A percentile compares a stretch with the other conserved stretches of the same genome.
These are phyloP conservation scores for Ctena decussata DNA, from an alignment of 2,888 invertebrate genomes.

Conservation along the genomic window DNA sequence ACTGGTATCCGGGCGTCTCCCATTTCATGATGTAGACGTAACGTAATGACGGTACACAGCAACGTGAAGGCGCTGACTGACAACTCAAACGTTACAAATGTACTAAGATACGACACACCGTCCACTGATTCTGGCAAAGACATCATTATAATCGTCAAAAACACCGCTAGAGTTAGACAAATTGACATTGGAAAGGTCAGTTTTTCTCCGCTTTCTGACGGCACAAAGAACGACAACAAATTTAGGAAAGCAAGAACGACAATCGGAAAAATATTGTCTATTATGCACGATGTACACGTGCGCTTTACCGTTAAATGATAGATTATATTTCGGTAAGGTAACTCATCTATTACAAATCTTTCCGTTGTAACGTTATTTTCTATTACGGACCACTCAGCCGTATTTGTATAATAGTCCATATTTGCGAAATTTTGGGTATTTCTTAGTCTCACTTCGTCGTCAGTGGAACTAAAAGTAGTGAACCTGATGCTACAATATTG, in stretches of 20 bases:
- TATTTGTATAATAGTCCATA: background rate
- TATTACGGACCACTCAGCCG: slow-evolving; percentile 41
- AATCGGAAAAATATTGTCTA: slow-evolving; percentile 42
- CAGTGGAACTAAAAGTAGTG: slow-evolving; percentile 19
- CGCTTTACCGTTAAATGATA: slow-evolving; percentile 33
- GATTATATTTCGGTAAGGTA: slow-evolving; percentile 1
- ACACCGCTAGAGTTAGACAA: slow-evolving; percentile 46
- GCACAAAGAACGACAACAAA: slow-evolving; percentile 46
- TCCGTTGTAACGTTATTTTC: slow-evolving; percentile 18
- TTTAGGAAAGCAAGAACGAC: slow-evolving; percentile 35
- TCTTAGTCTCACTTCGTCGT: slow-evolving; percentile 11
- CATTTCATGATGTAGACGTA: slow-evolving; percentile 11
- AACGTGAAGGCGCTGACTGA: slow-evolving; percentile 24
- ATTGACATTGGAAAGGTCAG: slow-evolving; percentile 46
- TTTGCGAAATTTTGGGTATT: background rate
- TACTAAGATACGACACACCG: slow-evolving; percentile 48
- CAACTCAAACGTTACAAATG: slow-evolving; percentile 42
- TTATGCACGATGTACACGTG: slow-evolving; percentile 35
- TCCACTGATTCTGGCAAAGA: slow-evolving; percentile 51
- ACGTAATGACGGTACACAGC: slow-evolving; percentile 20
- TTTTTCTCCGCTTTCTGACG: slow-evolving; percentile 50
- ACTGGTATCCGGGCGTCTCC: background rate
- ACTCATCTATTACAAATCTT: background rate
- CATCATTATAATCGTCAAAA: slow-evolving; percentile 42
- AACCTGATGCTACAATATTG: slow-evolving; percentile 36